Evolutionary conservation across 2,113 vertebrate species (phyloP).

Genomic region (Anolis carolinensis): DNA sequence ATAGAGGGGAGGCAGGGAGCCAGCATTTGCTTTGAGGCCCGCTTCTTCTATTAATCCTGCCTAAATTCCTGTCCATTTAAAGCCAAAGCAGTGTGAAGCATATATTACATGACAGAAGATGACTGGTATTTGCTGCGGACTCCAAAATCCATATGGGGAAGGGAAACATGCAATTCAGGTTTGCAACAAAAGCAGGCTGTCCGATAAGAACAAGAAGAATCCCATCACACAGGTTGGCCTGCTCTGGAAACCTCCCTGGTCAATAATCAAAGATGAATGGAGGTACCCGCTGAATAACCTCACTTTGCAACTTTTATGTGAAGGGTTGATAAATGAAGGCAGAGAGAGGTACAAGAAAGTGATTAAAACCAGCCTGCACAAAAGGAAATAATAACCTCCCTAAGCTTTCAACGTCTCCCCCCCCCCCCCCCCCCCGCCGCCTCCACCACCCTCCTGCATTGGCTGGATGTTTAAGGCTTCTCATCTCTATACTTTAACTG

Average conservation of each 20-base stretch:
- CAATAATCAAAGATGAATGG: constrained; percentile 74
- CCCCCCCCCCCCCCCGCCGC: constrained; percentile 49
- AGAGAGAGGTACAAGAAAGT: constrained; percentile 77
- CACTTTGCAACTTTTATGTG: constrained; percentile 78
- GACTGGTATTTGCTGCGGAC: constrained; percentile 68
- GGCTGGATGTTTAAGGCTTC: constrained; percentile 70
- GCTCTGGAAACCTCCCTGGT: constrained; percentile 64
- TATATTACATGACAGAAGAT: constrained; percentile 52
- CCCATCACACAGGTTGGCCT: constrained; percentile 66
- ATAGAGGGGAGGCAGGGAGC: neutral
- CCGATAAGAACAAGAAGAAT: constrained; percentile 63
- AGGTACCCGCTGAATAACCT: constrained; percentile 76
- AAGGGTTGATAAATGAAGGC: constrained; percentile 80
- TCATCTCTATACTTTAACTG: constrained; percentile 34
- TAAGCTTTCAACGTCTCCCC: constrained; percentile 56
- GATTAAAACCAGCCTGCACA: constrained; percentile 80
- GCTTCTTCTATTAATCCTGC: constrained; percentile 57
- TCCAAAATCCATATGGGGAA: constrained; percentile 55
- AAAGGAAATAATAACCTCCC: constrained; percentile 70
- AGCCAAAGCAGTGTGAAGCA: constrained; percentile 56
- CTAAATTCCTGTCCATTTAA: constrained; percentile 50
- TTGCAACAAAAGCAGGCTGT: constrained; percentile 70
- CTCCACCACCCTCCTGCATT: constrained; percentile 48
- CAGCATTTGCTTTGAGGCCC: constrained; percentile 25
- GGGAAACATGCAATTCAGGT: constrained; percentile 47